Evolutionary conservation across 1,140 invertebrate genomes (phyloP).

Genomic region (Lepidotrigona ventralis): DNA sequence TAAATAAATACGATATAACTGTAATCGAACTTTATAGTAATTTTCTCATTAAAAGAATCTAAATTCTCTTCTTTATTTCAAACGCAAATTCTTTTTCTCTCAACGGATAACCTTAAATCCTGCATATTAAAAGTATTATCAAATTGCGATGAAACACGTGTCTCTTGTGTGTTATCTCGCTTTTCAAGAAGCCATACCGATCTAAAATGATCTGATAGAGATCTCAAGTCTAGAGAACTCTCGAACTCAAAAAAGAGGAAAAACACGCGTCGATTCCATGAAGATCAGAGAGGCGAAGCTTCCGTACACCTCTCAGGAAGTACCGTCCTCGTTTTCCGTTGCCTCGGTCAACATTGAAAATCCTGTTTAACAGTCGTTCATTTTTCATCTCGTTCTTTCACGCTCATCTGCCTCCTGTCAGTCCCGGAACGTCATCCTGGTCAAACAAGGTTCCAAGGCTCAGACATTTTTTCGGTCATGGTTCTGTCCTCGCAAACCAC

Average conservation of each 20-base stretch:
- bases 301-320: conserved; percentile 6
- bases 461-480: conserved; percentile 35
- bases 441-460: conserved; percentile 56
- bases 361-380: conserved; percentile 65
- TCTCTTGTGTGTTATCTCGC: too few species aligned
- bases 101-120: too few species aligned
- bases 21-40: too few species aligned
- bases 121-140: too few species aligned
- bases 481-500: conserved; percentile 44
- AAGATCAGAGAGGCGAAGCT: conserved; percentile 23
- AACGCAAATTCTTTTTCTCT: too few species aligned
- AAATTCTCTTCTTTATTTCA: too few species aligned
- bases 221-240: too few species aligned
- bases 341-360: conserved; percentile 59
- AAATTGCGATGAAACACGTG: too few species aligned
- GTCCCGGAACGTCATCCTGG: conserved; percentile 63
- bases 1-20: not conserved
- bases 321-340: conserved; percentile 45
- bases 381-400: conserved; percentile 70
- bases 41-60: too few species aligned
- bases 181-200: too few species aligned
- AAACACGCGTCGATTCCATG: conserved; percentile 18
- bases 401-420: conserved; percentile 72
- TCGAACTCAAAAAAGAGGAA: not conserved
- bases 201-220: not conserved